Evolutionary conservation across 2,797 vertebrate species (phyloP).

Genomic region (Lepilemur ruficaudatus): DNA sequence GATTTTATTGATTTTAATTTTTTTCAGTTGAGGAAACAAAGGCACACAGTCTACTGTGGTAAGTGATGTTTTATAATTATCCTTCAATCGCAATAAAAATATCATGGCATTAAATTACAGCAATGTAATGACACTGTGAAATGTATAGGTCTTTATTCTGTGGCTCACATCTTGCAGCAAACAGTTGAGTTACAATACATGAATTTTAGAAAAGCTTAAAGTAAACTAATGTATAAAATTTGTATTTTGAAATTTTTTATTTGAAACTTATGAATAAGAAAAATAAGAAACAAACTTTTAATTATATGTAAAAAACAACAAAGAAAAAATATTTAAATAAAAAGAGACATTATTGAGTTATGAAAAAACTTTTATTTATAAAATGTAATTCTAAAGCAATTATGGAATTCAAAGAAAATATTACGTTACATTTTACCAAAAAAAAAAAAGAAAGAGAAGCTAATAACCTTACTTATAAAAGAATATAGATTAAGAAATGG

Average conservation of each 20-base stretch:
- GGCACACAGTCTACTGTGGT: background rate
- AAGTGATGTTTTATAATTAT: background rate
- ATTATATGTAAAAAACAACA: background rate
- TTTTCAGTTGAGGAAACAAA: background rate
- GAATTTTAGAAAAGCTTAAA: conserved; percentile 3
- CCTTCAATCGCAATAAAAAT: background rate
- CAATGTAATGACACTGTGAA: background rate
- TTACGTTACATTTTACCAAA: background rate
- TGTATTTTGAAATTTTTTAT: background rate
- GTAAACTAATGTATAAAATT: background rate
- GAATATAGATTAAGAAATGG: background rate
- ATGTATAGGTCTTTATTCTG: background rate
- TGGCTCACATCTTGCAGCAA: background rate
- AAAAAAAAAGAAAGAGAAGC: background rate
- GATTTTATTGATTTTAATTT: background rate
- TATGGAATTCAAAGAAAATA: background rate
- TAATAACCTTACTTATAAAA: background rate
- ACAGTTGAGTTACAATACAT: background rate
- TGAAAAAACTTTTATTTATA: background rate
- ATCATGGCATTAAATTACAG: background rate
- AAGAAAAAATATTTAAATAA: background rate
- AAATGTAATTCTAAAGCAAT: background rate
- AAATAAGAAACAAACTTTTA: background rate
- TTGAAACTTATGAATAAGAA: background rate
- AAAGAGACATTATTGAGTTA: background rate